phyloP scores from a whole-genome alignment of 2,888 invertebrate genomes.

The Calliphora vomitoria region DNA sequence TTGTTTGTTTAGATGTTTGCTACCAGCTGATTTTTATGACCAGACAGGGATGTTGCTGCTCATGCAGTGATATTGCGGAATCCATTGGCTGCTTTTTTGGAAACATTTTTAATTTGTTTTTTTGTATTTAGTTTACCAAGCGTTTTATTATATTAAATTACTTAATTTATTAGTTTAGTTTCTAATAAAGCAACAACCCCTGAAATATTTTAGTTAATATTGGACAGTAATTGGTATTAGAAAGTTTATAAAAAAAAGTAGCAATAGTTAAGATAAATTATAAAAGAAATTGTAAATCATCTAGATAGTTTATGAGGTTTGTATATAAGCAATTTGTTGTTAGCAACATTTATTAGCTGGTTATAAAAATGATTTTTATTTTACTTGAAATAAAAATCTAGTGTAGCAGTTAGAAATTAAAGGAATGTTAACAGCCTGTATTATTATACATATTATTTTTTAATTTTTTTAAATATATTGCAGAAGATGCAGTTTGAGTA shows the following conservation, averaged over 20 bases:
- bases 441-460: too few species aligned
- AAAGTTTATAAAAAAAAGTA: conserved; percentile 25
- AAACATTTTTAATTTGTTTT: conserved; percentile 6
- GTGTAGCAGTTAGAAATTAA: too few species aligned
- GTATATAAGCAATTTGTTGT: too few species aligned
- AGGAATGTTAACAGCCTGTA: too few species aligned
- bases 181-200: neutral
- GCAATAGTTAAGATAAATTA: neutral
- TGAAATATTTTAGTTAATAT: conserved; percentile 19
- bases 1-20: neutral
- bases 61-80: conserved; percentile 16
- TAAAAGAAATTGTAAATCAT: neutral
- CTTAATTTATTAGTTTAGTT: conserved; percentile 44
- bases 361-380: too few species aligned
- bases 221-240: conserved; percentile 2
- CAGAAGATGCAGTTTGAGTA: too few species aligned
- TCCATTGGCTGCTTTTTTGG: neutral
- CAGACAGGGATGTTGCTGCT: conserved; percentile 17
- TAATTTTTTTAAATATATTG: too few species aligned
- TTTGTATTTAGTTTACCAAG: conserved; percentile 1
- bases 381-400: too few species aligned
- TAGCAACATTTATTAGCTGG: too few species aligned
- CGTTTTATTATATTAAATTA: conserved; percentile 55
- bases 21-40: conserved; percentile 52
- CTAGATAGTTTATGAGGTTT: too few species aligned